Conservation (phyloP, 37 sponge, comb jelly and placozoan species). For the Beroe ovata region DNA sequence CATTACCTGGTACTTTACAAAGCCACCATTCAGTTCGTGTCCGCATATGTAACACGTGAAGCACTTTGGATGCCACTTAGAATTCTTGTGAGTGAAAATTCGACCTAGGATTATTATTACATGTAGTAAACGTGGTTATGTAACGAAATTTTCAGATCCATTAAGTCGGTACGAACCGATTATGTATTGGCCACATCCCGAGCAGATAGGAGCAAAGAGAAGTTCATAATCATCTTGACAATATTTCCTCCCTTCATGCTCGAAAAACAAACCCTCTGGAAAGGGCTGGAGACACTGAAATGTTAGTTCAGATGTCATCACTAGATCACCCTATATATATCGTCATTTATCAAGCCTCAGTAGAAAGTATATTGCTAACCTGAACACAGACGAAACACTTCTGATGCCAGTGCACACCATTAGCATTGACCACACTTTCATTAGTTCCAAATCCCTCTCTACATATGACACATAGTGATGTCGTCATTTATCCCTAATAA, state of each 20-base stretch:
- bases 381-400: slow-evolving; percentile 91
- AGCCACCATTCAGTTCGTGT: slow-evolving; percentile 84
- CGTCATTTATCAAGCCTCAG: no score
- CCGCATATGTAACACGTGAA: slow-evolving; percentile 96
- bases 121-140: no score
- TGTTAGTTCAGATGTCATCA: not conserved
- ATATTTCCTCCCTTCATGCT: slow-evolving; percentile 97
- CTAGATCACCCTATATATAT: no score
- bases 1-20: slow-evolving; percentile 95
- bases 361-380: no score
- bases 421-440: slow-evolving; percentile 89
- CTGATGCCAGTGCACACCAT: slow-evolving; percentile 96
- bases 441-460: slow-evolving; percentile 79
- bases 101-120: no score
- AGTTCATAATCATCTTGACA: slow-evolving; percentile 94
- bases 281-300: slow-evolving; percentile 98
- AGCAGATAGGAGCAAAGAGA: slow-evolving; percentile 94
- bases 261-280: slow-evolving; percentile 91
- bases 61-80: slow-evolving; percentile 96
- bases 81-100: slow-evolving; percentile 91
- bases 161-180: not conserved
- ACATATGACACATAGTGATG: slow-evolving; percentile 80
- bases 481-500: no score
- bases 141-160: no score
- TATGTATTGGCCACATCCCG: slow-evolving; percentile 84